Conservation (phyloP, 2,113 vertebrate genomes). For the Helogale parvula region DNA sequence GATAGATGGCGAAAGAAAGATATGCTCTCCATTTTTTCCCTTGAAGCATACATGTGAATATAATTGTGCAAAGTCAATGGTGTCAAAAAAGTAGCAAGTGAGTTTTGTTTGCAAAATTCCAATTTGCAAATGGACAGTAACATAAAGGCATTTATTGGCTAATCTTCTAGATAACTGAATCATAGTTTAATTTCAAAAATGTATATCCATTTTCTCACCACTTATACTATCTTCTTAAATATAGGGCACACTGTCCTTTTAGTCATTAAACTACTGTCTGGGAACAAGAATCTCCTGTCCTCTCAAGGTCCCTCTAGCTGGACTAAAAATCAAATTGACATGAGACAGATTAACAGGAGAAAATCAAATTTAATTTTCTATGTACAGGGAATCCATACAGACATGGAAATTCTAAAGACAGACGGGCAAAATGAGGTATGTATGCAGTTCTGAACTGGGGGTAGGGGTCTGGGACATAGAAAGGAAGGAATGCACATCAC, state of each 20-base stretch:
- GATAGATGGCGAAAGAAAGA: conserved; percentile 10
- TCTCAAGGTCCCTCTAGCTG: neutral
- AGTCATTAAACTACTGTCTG: neutral
- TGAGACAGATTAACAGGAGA: neutral
- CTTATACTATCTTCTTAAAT: neutral
- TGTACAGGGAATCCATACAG: neutral
- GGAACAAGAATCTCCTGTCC: neutral
- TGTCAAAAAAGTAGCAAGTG: conserved; percentile 13
- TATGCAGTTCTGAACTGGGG: neutral
- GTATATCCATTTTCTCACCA: neutral
- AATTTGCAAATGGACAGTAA: conserved; percentile 20
- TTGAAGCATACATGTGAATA: neutral
- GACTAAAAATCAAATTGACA: neutral
- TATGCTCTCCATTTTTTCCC: neutral
- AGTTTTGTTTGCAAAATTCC: conserved; percentile 52
- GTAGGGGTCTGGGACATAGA: neutral
- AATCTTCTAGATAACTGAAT: conserved; percentile 24
- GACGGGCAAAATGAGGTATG: neutral
- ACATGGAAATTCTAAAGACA: neutral
- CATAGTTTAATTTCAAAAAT: conserved; percentile 15
- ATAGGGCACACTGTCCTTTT: neutral
- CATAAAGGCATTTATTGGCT: neutral
- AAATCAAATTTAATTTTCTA: neutral
- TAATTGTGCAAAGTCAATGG: conserved; percentile 28
- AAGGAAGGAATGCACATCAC: neutral